These are phyloP conservation scores for Aporrectodea caliginosa DNA, from an alignment of 1,140 invertebrate genomes.

Conservation along the genomic window DNA sequence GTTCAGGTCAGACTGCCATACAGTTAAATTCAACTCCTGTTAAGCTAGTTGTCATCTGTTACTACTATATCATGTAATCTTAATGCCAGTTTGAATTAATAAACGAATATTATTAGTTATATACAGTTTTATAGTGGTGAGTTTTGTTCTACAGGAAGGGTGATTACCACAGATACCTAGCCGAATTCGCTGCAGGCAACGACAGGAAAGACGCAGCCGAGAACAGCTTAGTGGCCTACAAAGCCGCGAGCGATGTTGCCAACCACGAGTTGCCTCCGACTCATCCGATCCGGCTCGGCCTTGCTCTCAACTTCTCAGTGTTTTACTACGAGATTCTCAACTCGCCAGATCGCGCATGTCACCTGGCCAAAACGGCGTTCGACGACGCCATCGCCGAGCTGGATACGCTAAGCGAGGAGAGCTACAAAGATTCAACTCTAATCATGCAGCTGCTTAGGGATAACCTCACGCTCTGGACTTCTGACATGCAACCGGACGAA, in stretches of 20 bases:
- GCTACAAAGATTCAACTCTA: slow-evolving; percentile 96
- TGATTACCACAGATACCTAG: slow-evolving; percentile 93
- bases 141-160: slow-evolving; percentile 84
- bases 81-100: too few relatives aligned
- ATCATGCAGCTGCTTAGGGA: slow-evolving; percentile 98
- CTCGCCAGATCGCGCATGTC: slow-evolving; percentile 70
- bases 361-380: slow-evolving; percentile 68
- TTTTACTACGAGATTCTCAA: slow-evolving; percentile 99
- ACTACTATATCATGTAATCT: too few relatives aligned
- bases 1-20: too few relatives aligned
- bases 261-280: slow-evolving; percentile 95
- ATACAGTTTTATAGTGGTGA: too few relatives aligned
- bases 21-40: too few relatives aligned
- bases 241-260: slow-evolving; percentile 93
- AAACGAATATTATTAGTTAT: too few relatives aligned
- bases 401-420: slow-evolving; percentile 93
- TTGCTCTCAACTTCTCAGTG: slow-evolving; percentile 90
- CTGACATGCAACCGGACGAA: slow-evolving; percentile 60
- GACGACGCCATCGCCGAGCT: slow-evolving; percentile 91
- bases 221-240: slow-evolving; percentile 91
- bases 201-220: slow-evolving; percentile 87
- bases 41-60: too few relatives aligned
- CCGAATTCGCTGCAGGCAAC: slow-evolving; percentile 92
- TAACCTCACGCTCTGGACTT: slow-evolving; percentile 97
- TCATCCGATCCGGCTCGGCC: slow-evolving; percentile 78